Conservation (phyloP, 2,888 invertebrate species). For the Choreutis nemorana region DNA sequence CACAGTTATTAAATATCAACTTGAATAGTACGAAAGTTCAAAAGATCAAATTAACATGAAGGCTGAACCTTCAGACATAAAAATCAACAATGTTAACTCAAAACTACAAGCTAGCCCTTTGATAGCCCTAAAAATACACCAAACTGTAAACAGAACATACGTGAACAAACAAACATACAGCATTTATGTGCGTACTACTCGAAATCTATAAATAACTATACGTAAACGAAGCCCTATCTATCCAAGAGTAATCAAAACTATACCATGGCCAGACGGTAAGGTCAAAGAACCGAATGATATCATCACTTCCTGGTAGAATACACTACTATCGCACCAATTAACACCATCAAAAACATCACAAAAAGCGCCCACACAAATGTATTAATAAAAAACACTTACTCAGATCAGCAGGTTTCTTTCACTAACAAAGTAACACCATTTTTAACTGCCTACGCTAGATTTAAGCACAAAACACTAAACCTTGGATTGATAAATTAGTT, state of each 20-base stretch:
- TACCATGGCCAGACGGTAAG: conserved; percentile 16
- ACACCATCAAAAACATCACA: conserved; percentile 19
- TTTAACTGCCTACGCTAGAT: conserved; percentile 16
- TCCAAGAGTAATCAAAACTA: conserved; percentile 19
- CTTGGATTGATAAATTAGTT: conserved; percentile 17
- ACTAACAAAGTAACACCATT: conserved; percentile 20
- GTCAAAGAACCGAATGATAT: conserved; percentile 46
- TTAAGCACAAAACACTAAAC: conserved; percentile 19
- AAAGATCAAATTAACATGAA: too few relatives aligned
- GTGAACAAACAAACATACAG: conserved; percentile 32
- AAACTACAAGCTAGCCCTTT: too few relatives aligned
- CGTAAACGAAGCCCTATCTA: conserved; percentile 27
- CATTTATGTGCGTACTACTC: conserved; percentile 24
- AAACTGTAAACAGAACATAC: conserved; percentile 14
- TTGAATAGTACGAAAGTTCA: too few relatives aligned
- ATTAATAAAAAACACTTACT: conserved; percentile 14
- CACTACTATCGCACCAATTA: conserved; percentile 27
- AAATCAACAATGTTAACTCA: too few relatives aligned
- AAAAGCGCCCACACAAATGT: conserved; percentile 15
- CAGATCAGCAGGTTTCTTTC: conserved; percentile 15
- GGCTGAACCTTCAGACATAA: too few relatives aligned
- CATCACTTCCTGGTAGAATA: conserved; percentile 38
- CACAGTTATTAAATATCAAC: too few relatives aligned
- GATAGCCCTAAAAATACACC: too few relatives aligned
- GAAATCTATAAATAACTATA: conserved; percentile 45